Percentiles rank a stretch among this genome's conserved stretches.
These are phyloP conservation scores for Rutpela maculata DNA, from an alignment of 2,888 invertebrate species.

Conservation along the genomic window DNA sequence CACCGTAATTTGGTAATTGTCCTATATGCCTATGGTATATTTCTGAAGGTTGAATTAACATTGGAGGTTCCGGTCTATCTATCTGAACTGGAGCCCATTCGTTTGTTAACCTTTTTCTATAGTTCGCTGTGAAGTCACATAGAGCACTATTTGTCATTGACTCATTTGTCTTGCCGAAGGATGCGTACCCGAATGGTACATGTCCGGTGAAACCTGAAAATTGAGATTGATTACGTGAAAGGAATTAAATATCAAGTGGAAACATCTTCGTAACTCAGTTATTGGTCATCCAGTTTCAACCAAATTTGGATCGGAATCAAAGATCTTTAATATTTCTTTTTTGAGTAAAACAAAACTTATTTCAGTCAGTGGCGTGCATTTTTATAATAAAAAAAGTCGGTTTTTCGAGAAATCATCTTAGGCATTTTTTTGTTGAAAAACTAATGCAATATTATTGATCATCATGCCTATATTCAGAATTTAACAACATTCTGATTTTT, in stretches of 20 bases:
- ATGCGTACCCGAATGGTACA: slow-evolving; percentile 80
- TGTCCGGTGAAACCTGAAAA: slow-evolving; percentile 80
- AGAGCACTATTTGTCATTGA: slow-evolving; percentile 83
- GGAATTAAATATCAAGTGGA: neutral
- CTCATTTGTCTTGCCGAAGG: slow-evolving; percentile 80
- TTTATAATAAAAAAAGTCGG: too few species aligned
- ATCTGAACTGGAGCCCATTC: slow-evolving; percentile 85
- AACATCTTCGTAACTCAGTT: too few species aligned
- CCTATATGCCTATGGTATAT: slow-evolving; percentile 86
- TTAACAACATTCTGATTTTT: too few species aligned
- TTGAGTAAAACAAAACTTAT: too few species aligned
- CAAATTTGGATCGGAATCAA: too few species aligned
- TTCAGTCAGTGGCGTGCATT: too few species aligned
- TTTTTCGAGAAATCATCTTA: too few species aligned
- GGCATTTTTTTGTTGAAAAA: too few species aligned
- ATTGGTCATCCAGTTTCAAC: too few species aligned
- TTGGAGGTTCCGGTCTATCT: slow-evolving; percentile 74
- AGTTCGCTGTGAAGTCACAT: slow-evolving; percentile 85
- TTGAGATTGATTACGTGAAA: neutral
- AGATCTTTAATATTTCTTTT: too few species aligned
- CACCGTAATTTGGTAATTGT: slow-evolving; percentile 85
- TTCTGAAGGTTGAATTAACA: slow-evolving; percentile 76
- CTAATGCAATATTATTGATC: too few species aligned
- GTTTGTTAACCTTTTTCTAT: slow-evolving; percentile 82
- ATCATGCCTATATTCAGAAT: too few species aligned